phyloP scores from a whole-genome alignment of 2,888 invertebrate genomes.

The Ormyrus rosae region DNA sequence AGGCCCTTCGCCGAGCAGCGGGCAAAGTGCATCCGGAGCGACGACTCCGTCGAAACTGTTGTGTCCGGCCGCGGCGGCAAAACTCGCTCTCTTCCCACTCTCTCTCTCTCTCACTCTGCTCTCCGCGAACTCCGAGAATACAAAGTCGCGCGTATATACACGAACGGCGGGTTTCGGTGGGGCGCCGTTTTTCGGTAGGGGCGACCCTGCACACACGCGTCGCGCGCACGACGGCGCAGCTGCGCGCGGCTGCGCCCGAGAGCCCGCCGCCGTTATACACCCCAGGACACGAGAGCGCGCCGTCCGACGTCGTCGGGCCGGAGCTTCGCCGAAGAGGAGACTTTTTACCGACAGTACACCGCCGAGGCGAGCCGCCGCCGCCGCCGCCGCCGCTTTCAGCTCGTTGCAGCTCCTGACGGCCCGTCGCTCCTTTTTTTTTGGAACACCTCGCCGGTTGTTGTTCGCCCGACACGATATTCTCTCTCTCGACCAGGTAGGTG shows the following conservation, averaged over 20 bases:
- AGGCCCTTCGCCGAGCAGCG: too few species aligned
- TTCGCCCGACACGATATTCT: too few species aligned
- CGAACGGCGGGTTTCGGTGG: not conserved
- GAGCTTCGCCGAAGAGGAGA: not conserved
- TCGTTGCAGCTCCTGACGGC: too few species aligned
- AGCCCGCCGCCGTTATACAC: too few species aligned
- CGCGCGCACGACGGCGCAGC: slow-evolving; percentile 25
- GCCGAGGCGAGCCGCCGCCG: not conserved
- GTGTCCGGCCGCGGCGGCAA: not conserved
- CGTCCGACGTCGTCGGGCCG: too few species aligned
- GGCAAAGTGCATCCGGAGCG: slow-evolving; percentile 30
- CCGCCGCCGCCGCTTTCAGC: not conserved
- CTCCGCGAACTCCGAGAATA: not conserved
- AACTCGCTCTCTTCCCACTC: too few species aligned
- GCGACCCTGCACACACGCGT: slow-evolving; percentile 19
- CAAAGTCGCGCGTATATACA: not conserved
- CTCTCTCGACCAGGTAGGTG: too few species aligned
- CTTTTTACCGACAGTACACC: not conserved
- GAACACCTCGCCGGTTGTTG: too few species aligned
- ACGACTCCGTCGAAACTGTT: slow-evolving; percentile 41
- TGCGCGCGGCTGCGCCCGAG: not conserved
- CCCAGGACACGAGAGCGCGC: too few species aligned
- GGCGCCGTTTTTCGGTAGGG: slow-evolving; percentile 25
- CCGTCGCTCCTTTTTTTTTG: too few species aligned
- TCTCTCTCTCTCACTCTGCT: not conserved